phyloP scores from a whole-genome alignment of 1,140 invertebrate genomes.

The Trichomalopsis sarcophagae region DNA sequence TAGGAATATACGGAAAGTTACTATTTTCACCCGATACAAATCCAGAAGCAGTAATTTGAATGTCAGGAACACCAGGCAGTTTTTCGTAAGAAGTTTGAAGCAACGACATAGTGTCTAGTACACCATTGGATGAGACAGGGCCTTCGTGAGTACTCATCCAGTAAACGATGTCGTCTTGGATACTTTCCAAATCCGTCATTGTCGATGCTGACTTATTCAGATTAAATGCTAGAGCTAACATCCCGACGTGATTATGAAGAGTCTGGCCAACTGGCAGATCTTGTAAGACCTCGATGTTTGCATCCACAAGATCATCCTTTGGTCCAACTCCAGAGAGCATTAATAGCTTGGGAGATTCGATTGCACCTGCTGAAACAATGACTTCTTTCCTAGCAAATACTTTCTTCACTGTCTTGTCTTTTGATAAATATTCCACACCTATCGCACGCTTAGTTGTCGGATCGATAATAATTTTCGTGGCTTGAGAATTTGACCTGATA shows the following conservation, averaged over 20 bases:
- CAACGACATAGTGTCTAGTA: neutral
- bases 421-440: neutral
- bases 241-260: constrained; percentile 12
- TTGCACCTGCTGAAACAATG: constrained; percentile 9
- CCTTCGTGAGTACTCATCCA: constrained; percentile 25
- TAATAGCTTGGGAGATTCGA: constrained; percentile 7
- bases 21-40: neutral
- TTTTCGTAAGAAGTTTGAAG: constrained; percentile 10
- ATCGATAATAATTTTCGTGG: constrained; percentile 15
- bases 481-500: neutral
- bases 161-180: neutral
- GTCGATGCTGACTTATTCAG: neutral
- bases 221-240: neutral
- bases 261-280: constrained; percentile 5
- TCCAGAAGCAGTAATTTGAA: neutral
- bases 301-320: neutral
- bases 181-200: neutral
- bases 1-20: neutral
- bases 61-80: neutral
- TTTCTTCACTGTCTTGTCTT: neutral
- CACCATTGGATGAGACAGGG: neutral
- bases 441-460: neutral
- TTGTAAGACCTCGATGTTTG: neutral
- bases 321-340: constrained; percentile 21
- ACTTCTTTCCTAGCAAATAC: constrained; percentile 9